Evolutionary conservation across 2,888 invertebrate genomes (phyloP).

Genomic region (Pheosia tremula): DNA sequence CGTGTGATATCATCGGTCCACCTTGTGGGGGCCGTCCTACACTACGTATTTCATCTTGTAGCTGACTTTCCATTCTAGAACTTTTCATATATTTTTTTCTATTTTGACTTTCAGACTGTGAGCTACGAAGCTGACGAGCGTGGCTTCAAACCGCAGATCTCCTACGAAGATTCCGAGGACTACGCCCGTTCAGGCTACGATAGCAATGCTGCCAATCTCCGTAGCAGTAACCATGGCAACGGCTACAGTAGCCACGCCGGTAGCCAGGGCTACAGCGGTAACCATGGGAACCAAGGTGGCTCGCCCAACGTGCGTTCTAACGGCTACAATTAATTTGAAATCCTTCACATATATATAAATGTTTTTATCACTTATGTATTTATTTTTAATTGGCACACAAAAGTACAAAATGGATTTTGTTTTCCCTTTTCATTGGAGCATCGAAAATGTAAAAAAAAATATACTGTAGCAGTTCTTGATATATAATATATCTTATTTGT

Average conservation of each 20-base stretch:
- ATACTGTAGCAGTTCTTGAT: neutral
- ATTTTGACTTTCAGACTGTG: conserved; percentile 76
- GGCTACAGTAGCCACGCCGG: conserved; percentile 19
- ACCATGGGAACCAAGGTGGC: conserved; percentile 26
- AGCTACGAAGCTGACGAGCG: conserved; percentile 87
- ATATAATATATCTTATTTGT: neutral
- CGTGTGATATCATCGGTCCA: too few species aligned
- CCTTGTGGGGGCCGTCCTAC: too few species aligned
- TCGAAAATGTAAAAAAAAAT: conserved; percentile 14
- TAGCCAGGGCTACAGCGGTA: conserved; percentile 30
- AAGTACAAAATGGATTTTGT: neutral
- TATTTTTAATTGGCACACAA: neutral
- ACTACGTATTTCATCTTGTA: too few species aligned
- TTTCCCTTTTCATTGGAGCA: conserved; percentile 3
- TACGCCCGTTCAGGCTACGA: conserved; percentile 64
- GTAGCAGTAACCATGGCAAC: conserved; percentile 28
- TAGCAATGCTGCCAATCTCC: conserved; percentile 47
- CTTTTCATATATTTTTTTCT: neutral
- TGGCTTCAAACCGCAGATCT: conserved; percentile 87
- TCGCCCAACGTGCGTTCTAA: conserved; percentile 30
- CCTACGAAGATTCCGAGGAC: conserved; percentile 84
- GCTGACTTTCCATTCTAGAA: too few species aligned
- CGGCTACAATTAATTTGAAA: conserved; percentile 51
- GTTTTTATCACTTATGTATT: conserved; percentile 15
- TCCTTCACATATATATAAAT: conserved; percentile 16